Evolutionary conservation across 2,113 vertebrate species (phyloP).

Genomic region (Phalacrocorax brasilianus): DNA sequence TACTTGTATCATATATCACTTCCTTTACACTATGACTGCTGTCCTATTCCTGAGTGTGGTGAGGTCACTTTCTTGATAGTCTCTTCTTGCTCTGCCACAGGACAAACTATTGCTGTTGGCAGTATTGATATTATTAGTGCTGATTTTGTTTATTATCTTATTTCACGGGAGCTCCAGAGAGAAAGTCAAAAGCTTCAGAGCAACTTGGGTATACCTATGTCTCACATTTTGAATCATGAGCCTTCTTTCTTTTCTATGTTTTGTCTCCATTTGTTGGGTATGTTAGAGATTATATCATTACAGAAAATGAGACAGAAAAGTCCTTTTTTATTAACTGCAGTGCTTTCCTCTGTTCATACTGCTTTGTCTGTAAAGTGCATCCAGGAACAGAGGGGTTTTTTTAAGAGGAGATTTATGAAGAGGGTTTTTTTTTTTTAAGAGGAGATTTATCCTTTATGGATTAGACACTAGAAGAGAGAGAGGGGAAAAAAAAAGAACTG

Average conservation of each 20-base stretch:
- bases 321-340: neutral
- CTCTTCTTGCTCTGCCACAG: neutral
- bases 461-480: neutral
- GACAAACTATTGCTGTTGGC: neutral
- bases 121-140: neutral
- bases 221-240: neutral
- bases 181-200: neutral
- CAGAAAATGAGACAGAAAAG: neutral
- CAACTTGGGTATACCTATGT: neutral
- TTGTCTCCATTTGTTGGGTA: neutral
- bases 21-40: neutral
- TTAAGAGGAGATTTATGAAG: neutral
- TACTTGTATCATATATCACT: neutral
- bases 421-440: too few relatives aligned
- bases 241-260: neutral
- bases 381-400: neutral
- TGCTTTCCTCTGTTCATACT: neutral
- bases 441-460: neutral
- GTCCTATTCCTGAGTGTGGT: neutral
- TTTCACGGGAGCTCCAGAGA: neutral
- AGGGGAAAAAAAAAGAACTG: fast-evolving
- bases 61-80: neutral
- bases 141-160: neutral
- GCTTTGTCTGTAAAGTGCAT: neutral
- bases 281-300: neutral